Evolutionary conservation across 2,888 invertebrate genomes (phyloP).

Genomic region (Drosophila pseudotakahashii): DNA sequence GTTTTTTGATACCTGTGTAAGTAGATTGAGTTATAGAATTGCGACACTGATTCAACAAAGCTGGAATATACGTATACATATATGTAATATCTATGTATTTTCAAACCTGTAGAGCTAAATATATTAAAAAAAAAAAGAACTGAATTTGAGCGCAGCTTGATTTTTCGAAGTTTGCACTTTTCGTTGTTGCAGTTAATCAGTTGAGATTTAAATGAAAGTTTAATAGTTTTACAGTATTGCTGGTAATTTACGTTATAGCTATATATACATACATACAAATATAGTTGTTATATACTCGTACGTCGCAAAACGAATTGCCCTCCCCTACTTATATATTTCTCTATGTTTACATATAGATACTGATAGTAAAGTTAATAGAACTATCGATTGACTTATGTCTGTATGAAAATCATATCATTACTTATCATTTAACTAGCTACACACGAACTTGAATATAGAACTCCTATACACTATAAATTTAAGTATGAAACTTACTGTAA

Average conservation of each 20-base stretch:
- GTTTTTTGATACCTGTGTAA: slow-evolving; percentile 45
- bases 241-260: slow-evolving; percentile 28
- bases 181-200: slow-evolving; percentile 49
- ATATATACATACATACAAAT: slow-evolving; percentile 19
- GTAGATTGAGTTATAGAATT: slow-evolving; percentile 48
- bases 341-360: slow-evolving; percentile 24
- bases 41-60: slow-evolving; percentile 27
- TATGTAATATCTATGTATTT: slow-evolving; percentile 45
- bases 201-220: slow-evolving; percentile 35
- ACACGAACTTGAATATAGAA: background rate
- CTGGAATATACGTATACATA: slow-evolving; percentile 29
- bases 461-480: background rate
- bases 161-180: slow-evolving; percentile 56
- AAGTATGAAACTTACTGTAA: slow-evolving; percentile 13
- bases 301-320: slow-evolving; percentile 23
- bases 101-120: slow-evolving; percentile 39
- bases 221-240: slow-evolving; percentile 47
- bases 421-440: slow-evolving; percentile 3
- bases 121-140: slow-evolving; percentile 6
- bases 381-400: slow-evolving; percentile 48
- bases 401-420: slow-evolving; percentile 29
- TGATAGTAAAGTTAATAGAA: slow-evolving; percentile 43
- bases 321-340: slow-evolving; percentile 18
- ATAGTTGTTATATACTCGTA: slow-evolving; percentile 37
- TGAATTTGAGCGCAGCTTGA: slow-evolving; percentile 38